Percentiles rank a stretch among this genome's conserved stretches.
Conservation (phyloP, 2,113 vertebrate genomes). For the Cebidichthys violaceus region DNA sequence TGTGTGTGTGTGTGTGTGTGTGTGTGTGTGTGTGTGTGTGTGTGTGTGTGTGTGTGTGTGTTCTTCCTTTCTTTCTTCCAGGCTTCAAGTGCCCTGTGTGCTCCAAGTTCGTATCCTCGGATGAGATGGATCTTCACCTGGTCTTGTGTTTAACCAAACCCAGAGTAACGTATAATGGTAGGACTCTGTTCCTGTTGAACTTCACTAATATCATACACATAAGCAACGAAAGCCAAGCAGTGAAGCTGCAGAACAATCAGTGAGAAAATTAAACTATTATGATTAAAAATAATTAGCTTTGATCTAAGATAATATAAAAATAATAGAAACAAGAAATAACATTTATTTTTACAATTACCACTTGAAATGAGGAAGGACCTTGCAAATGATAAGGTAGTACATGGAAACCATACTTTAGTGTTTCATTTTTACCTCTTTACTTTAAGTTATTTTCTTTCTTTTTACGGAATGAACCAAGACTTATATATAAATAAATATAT, state of each 20-base stretch:
- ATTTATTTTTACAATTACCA: no score
- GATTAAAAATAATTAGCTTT: not conserved
- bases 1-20: no score
- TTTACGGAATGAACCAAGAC: no score
- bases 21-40: no score
- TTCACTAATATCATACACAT: not conserved
- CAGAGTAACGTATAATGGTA: conserved; percentile 97
- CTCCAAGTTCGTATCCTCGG: conserved; percentile 95
- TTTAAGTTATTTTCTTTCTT: no score
- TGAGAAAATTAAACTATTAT: not conserved
- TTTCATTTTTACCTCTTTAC: no score
- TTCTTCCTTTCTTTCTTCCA: conserved; percentile 61
- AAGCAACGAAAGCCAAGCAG: not conserved
- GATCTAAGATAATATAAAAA: not conserved
- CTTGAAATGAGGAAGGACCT: no score
- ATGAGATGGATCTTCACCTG: conserved; percentile 98
- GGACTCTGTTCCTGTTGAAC: conserved; percentile 52
- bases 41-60: not conserved
- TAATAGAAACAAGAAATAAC: no score
- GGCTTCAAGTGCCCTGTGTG: conserved; percentile 97
- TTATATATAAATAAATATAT: no score
- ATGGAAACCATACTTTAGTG: no score
- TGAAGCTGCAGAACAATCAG: not conserved
- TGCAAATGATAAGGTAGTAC: no score
- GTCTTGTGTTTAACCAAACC: conserved; percentile 97